Conservation (phyloP, 2,888 invertebrate species). For the Anagyrus pseudococci region DNA sequence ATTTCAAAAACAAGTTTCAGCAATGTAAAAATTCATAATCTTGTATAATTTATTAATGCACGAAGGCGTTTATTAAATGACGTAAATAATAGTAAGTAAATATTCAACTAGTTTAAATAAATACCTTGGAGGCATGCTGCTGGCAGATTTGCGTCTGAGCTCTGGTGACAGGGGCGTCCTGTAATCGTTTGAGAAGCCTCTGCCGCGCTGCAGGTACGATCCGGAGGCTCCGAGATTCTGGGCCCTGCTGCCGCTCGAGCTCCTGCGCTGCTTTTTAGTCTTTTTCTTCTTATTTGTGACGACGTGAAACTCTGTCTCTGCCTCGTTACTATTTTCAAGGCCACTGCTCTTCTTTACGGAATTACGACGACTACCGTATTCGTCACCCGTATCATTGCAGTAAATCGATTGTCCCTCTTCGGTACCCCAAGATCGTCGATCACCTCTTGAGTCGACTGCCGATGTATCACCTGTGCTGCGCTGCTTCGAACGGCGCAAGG, state of each 20-base stretch:
- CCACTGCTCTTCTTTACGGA: conserved; percentile 49
- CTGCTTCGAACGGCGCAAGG: conserved; percentile 55
- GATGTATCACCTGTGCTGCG: conserved; percentile 56
- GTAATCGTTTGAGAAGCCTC: conserved; percentile 55
- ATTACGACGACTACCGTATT: conserved; percentile 55
- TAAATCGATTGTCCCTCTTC: conserved; percentile 67
- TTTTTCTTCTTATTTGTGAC: conserved; percentile 82
- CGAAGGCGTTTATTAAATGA: too few species aligned
- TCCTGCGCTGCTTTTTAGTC: conserved; percentile 71
- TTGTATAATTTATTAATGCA: too few species aligned
- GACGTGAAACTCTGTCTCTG: conserved; percentile 76
- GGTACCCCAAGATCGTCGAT: conserved; percentile 73
- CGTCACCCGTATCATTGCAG: conserved; percentile 58
- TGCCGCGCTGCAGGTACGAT: conserved; percentile 55
- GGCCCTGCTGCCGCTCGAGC: conserved; percentile 58
- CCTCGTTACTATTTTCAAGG: conserved; percentile 56
- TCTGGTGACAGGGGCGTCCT: conserved; percentile 58
- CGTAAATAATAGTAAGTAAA: neutral
- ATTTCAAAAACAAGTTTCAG: neutral
- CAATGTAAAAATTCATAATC: too few species aligned
- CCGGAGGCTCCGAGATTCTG: conserved; percentile 56
- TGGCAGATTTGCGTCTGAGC: conserved; percentile 73
- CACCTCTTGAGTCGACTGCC: conserved; percentile 56
- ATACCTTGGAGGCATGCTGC: conserved; percentile 74
- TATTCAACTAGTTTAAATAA: neutral